Evolutionary conservation across 2,113 vertebrate species (phyloP).

Genomic region (Pteruthius melanotis): DNA sequence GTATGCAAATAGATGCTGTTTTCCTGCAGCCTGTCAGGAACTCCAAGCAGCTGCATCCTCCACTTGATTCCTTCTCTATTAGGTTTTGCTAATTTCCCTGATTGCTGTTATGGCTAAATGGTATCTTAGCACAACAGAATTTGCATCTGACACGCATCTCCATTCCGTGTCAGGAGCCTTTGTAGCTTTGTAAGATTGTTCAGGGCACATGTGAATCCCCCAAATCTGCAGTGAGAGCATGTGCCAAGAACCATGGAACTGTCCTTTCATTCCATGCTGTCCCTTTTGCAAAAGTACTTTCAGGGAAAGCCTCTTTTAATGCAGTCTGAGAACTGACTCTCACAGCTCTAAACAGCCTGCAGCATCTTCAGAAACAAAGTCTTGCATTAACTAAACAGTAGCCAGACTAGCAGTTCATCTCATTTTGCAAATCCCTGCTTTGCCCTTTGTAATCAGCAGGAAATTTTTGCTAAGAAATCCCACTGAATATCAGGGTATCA

Average conservation of each 20-base stretch:
- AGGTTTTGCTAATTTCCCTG: slow-evolving; percentile 38
- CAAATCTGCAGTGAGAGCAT: neutral
- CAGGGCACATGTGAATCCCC: neutral
- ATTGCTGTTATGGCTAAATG: slow-evolving; percentile 50
- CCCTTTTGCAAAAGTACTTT: neutral
- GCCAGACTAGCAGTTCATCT: neutral
- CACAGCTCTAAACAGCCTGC: neutral
- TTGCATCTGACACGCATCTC: slow-evolving; percentile 37
- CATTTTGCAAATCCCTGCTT: neutral
- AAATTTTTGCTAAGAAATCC: neutral
- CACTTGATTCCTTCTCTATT: slow-evolving; percentile 18
- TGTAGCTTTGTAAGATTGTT: neutral
- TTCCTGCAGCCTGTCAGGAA: slow-evolving; percentile 14
- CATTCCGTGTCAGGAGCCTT: neutral
- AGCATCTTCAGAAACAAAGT: neutral
- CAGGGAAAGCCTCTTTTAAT: neutral
- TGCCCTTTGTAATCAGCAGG: neutral
- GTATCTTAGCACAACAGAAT: neutral
- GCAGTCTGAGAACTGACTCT: neutral
- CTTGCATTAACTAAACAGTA: neutral
- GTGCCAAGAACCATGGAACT: neutral
- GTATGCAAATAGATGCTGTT: slow-evolving; percentile 30
- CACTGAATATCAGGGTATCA: neutral
- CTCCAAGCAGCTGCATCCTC: slow-evolving; percentile 31
- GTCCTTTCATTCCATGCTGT: neutral